phyloP scores from a whole-genome alignment of 2,888 invertebrate species.

The Nomada lathburiana region DNA sequence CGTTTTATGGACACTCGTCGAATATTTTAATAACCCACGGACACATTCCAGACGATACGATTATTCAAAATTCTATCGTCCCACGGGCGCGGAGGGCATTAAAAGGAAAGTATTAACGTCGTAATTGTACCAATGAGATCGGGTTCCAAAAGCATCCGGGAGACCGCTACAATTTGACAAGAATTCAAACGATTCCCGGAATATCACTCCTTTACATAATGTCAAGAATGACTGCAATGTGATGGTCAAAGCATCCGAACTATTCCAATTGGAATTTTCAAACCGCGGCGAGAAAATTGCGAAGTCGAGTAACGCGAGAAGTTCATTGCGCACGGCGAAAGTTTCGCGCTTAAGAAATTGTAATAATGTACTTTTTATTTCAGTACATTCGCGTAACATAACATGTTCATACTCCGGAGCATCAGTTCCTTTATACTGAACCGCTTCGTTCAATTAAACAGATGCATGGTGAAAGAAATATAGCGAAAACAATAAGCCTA shows the following conservation, averaged over 20 bases:
- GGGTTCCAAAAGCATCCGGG: background rate
- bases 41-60: too few species aligned
- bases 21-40: too few species aligned
- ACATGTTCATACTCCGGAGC: too few species aligned
- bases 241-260: background rate
- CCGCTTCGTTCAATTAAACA: too few species aligned
- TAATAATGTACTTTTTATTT: too few species aligned
- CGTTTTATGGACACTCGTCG: too few species aligned
- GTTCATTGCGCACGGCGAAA: background rate
- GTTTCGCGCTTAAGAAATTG: background rate
- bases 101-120: background rate
- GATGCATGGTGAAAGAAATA: background rate
- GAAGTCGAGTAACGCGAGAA: background rate
- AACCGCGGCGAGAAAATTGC: background rate
- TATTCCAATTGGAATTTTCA: slow-evolving; percentile 11
- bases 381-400: too few species aligned
- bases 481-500: background rate
- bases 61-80: background rate
- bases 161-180: background rate
- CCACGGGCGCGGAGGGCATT: background rate
- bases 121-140: background rate
- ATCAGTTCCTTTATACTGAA: background rate
- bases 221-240: background rate
- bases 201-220: background rate
- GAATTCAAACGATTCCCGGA: background rate